phyloP scores from a whole-genome alignment of 2,113 vertebrate species.

The Malurus elegans region DNA sequence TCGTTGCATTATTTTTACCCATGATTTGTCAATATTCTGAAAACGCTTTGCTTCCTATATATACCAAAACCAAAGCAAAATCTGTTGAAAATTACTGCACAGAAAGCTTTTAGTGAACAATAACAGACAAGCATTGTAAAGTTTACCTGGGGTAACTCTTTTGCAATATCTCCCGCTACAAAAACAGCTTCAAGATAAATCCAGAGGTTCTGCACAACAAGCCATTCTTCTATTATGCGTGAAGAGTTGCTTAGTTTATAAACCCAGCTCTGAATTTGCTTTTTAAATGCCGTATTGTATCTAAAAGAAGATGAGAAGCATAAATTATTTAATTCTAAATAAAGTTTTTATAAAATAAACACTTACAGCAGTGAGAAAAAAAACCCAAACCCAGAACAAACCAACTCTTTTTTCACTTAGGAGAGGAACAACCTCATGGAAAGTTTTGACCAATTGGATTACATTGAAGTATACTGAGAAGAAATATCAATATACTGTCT shows the following conservation, averaged over 20 bases:
- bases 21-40: slow-evolving; percentile 80
- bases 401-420: neutral
- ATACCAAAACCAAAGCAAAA: neutral
- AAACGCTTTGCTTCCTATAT: slow-evolving; percentile 79
- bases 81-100: neutral
- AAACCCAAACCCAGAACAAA: neutral
- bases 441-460: neutral
- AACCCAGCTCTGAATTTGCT: slow-evolving; percentile 79
- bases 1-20: slow-evolving; percentile 79
- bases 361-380: neutral
- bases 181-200: slow-evolving; percentile 83
- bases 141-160: slow-evolving; percentile 79
- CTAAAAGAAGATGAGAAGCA: slow-evolving; percentile 29
- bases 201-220: slow-evolving; percentile 82
- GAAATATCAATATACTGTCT: neutral
- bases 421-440: neutral
- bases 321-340: neutral
- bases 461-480: neutral
- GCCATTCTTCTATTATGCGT: slow-evolving; percentile 80
- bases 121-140: neutral
- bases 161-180: slow-evolving; percentile 80
- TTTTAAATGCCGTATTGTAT: slow-evolving; percentile 77
- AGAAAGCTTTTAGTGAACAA: neutral
- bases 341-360: neutral
- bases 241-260: slow-evolving; percentile 73